Evolutionary conservation across 2,797 vertebrate species (phyloP), one percentile per base, ranked within the genome.

Genomic region (Myripristis murdjan): DNA sequence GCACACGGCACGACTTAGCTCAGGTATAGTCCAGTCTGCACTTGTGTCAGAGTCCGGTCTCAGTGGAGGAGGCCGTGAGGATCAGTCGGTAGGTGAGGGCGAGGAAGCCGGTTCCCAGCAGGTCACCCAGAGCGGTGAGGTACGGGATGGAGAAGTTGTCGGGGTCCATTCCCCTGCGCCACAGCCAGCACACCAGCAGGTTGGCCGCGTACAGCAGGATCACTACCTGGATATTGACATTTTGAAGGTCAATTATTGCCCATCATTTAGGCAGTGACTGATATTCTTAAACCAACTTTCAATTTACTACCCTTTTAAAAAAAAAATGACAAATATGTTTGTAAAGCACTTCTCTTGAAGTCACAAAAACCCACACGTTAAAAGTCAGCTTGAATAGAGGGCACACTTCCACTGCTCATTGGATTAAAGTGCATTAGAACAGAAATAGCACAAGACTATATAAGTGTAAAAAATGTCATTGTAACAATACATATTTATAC

Each of bases 111-210:
- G 96, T 97, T 46, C 96, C 96, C 72, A 98, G 87, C 71, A 97
- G 93, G 82, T 98, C 96, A 0, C 97, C 96, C 37, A 97, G 87
- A 22, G 96, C 96, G 0, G 97, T 97, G 88, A 98, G 96, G 93
- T 97, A 97, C 3, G 97, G 96, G 89, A 97, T 97, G 70, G 96
- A 97, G 90, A 95, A 96, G 74, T 94, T 96, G 77, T 97, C 97
- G 0, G 96, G 97, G 75, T 97, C 97, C 87, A 96, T 83, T 1
- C 94, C 91, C 70, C 90, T 90, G 54, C 81, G 63, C 97, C 97
- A 97, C 73, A 95, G 92, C 84, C 96, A 91, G 15, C 90, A 89
- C 52, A 97, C 95, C 37, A 96, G 88, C 80, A 96, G 77, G 65
- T 93, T 91, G 2, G 95, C 93, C 39, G 90, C 7, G 0, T 93